Evolutionary conservation across 2,797 vertebrate species (phyloP), one percentile per base, ranked within the genome.

Genomic region (Sternotherus odoratus): DNA sequence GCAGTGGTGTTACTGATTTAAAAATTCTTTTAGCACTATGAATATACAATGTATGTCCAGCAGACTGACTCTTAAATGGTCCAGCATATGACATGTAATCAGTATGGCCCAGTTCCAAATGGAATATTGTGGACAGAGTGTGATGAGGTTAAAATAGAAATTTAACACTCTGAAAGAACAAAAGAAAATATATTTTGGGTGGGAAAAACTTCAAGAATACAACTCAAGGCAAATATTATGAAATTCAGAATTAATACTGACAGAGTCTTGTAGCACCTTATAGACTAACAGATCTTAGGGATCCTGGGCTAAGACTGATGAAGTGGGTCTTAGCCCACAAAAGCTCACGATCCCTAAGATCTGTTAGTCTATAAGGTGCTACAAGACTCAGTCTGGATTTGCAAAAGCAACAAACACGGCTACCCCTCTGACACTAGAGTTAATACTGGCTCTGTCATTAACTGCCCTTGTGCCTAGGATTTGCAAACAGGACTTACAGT

Each of bases 171-270:
- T 9, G 33, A 28, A 48, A 15, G 39, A 46, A 74, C 24, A 74
- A 46, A 48, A 48, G 43, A 17, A 75, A 48, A 75, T 30, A 30
- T 30, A 48, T 48, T 28, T 46, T 46, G 13, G 8, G 5, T 46
- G 24, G 43, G 24, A 30, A 30, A 75, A 75, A 46, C 43, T 87
- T 19, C 1, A 1, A 63, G 2, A 57, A 5, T 26, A 21, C 1
- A 0, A 2, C 2, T 36, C 43, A 74, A 36, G 6, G 4, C 8
- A 11, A 8, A 3, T 33, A 49, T 78, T 36, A 23, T 39, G 23
- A 48, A 46, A 33, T 15, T 24, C 5, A 15, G 39, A 57, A 30
- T 26, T 72, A 63, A 8, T 74, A 17, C 53, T 48, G 50, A 8
- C 3, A n/a, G n/a, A n/a, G n/a, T n/a, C n/a, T n/a, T n/a, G n/a